phyloP scores from a whole-genome alignment of 2,113 vertebrate species.

The Lynx canadensis region DNA sequence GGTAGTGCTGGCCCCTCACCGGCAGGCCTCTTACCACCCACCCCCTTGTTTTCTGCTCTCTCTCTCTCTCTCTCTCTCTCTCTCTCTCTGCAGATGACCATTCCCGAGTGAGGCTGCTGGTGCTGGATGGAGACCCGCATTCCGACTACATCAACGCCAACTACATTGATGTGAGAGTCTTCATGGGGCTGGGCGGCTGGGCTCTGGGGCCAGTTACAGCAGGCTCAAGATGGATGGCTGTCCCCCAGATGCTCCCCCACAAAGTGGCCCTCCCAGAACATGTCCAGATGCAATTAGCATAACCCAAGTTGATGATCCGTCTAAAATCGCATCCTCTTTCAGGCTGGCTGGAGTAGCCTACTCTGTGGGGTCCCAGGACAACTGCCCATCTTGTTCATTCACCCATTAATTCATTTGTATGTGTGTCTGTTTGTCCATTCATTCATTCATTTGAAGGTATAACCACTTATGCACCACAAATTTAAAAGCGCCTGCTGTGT shows the following conservation, averaged over 20 bases:
- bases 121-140: slow-evolving; percentile 96
- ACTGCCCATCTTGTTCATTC: neutral
- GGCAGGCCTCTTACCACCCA: neutral
- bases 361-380: neutral
- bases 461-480: neutral
- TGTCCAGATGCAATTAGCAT: neutral
- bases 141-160: slow-evolving; percentile 99
- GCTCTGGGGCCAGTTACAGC: neutral
- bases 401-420: neutral
- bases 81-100: slow-evolving; percentile 93
- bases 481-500: neutral
- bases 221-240: neutral
- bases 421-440: neutral
- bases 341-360: neutral
- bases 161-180: slow-evolving; percentile 94
- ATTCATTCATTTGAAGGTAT: neutral
- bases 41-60: slow-evolving; percentile 59
- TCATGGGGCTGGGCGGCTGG: neutral
- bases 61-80: slow-evolving; percentile 46
- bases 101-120: slow-evolving; percentile 95
- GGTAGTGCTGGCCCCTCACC: neutral
- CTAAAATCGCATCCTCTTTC: neutral
- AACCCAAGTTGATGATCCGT: neutral
- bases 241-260: neutral
- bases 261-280: neutral